Base-by-base conservation (phyloP, 2,888 invertebrate species). In the Mesorhabditis belari region DNA sequence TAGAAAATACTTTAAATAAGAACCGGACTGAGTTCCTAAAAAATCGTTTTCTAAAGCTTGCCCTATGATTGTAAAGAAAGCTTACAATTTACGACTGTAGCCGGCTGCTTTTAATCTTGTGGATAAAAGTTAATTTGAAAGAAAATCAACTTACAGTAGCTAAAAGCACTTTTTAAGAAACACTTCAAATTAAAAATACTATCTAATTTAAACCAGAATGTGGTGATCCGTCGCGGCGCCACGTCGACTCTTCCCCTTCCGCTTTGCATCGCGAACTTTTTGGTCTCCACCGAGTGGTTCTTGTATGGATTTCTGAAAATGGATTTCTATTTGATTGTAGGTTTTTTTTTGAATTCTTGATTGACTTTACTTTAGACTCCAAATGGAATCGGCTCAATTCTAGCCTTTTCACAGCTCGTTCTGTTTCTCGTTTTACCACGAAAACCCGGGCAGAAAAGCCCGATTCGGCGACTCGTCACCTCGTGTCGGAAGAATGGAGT, bases 161-260 rank as follows among this genome's bases (percentile, higher is more conserved):
- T n/a, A n/a, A n/a, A n/a, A n/a, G n/a, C n/a, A n/a, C n/a, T n/a
- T n/a, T n/a, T n/a, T n/a, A n/a, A n/a, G n/a, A n/a, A n/a, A n/a
- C 28, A 62, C 65, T 4, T 67, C 62, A 49, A 44, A 12, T 44
- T 44, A 12, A 44, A 44, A 44, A 44, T 12, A 44, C 2, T 19
- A 12, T 2, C 17, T n/a, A 12, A 6, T n/a, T 25, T 58, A 64
- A 79, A 82, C 21, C 84, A 91, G 90, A 85, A 85, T 73, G 86
- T 88, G 56, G 88, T 94, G 59, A 87, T 94, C 52, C 85, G 84
- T 78, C 88, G 88, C 21, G 87, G 89, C 83, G 91, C 90, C 82
- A 90, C 92, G 0, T 90, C 89, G 62, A 87, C 88, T 29, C 85
- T 95, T 82, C 92, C 93, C 4, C 90, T 93, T 81, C 90, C 92